phyloP scores from a whole-genome alignment of 2,113 vertebrate genomes.

The Chionodraco myersi region DNA sequence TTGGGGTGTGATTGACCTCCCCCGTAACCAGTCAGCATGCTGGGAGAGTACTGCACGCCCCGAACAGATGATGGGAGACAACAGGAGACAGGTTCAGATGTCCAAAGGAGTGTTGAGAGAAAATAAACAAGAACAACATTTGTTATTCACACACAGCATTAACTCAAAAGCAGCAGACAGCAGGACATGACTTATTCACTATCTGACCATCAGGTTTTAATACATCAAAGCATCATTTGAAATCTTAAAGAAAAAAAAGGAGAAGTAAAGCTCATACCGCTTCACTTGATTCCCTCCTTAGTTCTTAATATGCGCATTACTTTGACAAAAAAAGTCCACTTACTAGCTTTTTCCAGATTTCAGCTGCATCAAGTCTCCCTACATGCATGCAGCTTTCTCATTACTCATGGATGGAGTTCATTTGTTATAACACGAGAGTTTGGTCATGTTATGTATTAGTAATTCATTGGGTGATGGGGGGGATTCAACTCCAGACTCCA shows the following conservation, averaged over 20 bases:
- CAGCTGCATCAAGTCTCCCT: not conserved
- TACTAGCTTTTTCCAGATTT: conserved; percentile 1
- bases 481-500: not conserved
- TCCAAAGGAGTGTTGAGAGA: conserved; percentile 50
- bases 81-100: conserved; percentile 18
- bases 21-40: conserved; percentile 88
- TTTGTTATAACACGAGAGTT: not conserved
- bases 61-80: conserved; percentile 30
- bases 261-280: not conserved
- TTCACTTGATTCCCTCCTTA: not conserved
- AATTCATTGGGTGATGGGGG: not conserved
- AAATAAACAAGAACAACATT: conserved; percentile 19
- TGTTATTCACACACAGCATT: conserved; percentile 49
- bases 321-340: not conserved
- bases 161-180: not conserved
- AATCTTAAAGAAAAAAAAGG: not conserved
- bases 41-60: conserved; percentile 86
- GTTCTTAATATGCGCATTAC: not conserved
- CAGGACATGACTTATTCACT: not conserved
- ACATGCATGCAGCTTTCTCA: not conserved
- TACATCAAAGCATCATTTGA: not conserved
- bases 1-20: conserved; percentile 85
- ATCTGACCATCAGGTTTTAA: conserved; percentile 20
- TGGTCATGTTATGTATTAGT: not conserved
- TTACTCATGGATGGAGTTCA: not conserved